Percentiles rank a stretch among this genome's conserved stretches.
Evolutionary conservation across 2,888 invertebrate species (phyloP).

Genomic region (Petrophora chlorosata): DNA sequence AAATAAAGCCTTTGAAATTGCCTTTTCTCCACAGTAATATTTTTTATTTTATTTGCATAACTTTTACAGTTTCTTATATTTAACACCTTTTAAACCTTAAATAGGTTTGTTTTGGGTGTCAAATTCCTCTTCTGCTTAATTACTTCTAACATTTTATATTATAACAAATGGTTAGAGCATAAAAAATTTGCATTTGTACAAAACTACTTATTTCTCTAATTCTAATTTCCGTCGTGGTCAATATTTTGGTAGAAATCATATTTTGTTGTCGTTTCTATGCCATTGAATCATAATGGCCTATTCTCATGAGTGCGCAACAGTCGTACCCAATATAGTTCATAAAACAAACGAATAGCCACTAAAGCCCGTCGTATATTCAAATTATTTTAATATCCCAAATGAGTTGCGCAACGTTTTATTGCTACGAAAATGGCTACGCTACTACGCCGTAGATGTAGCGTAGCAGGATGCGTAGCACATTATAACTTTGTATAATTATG

Average conservation of each 20-base stretch:
- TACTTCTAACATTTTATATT: too few species aligned
- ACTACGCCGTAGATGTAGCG: conserved; percentile 16
- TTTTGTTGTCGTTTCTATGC: not conserved
- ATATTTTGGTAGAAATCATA: not conserved
- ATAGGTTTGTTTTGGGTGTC: too few species aligned
- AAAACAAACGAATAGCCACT: conserved; percentile 13
- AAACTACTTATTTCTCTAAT: not conserved
- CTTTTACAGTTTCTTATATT: too few species aligned
- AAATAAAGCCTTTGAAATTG: too few species aligned
- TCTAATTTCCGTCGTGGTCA: not conserved
- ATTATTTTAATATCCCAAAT: conserved; percentile 17
- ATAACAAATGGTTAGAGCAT: too few species aligned
- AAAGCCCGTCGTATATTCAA: conserved; percentile 15
- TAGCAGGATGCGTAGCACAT: conserved; percentile 7
- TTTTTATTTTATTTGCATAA: too few species aligned
- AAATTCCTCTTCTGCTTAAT: too few species aligned
- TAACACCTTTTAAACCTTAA: too few species aligned
- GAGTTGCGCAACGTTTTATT: conserved; percentile 16
- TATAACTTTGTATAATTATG: conserved; percentile 6
- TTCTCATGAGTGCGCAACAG: conserved; percentile 3
- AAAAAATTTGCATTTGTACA: too few species aligned
- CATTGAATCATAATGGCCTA: conserved; percentile 4
- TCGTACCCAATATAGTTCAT: conserved; percentile 4
- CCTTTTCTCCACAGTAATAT: too few species aligned
- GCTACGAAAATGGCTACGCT: conserved; percentile 18